Evolutionary conservation across 2,113 vertebrate species (phyloP).

Genomic region (Paratilapia polleni): DNA sequence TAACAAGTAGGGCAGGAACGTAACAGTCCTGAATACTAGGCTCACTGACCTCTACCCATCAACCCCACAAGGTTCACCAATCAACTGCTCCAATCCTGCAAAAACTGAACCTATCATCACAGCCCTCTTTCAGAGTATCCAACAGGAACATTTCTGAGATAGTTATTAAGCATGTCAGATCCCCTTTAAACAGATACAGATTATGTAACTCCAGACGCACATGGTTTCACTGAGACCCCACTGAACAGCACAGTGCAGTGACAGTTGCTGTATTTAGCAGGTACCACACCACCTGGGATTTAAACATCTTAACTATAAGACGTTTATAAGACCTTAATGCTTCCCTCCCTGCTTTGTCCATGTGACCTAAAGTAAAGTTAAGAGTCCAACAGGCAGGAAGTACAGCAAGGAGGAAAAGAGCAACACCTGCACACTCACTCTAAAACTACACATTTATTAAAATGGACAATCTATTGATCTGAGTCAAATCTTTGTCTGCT

Average conservation of each 20-base stretch:
- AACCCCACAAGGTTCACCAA: not conserved
- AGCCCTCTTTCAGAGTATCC: not conserved
- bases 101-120: not conserved
- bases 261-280: conserved; percentile 71
- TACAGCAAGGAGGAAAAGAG: not conserved
- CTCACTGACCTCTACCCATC: conserved; percentile 32
- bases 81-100: not conserved
- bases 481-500: not conserved
- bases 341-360: conserved; percentile 54
- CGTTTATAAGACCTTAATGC: conserved; percentile 75
- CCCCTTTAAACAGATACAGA: not conserved
- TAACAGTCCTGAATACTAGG: not conserved
- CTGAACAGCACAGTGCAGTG: conserved; percentile 22
- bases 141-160: not conserved
- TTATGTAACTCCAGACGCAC: conserved; percentile 12
- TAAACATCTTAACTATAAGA: conserved; percentile 76
- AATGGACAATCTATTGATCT: not conserved
- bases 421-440: not conserved
- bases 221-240: conserved; percentile 4
- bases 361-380: conserved; percentile 66
- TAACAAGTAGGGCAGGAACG: not conserved
- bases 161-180: not conserved
- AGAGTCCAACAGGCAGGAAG: conserved; percentile 37
- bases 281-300: conserved; percentile 73
- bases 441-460: not conserved